phyloP scores from a whole-genome alignment of 2,888 invertebrate species.

The Barypeithes pellucidus region DNA sequence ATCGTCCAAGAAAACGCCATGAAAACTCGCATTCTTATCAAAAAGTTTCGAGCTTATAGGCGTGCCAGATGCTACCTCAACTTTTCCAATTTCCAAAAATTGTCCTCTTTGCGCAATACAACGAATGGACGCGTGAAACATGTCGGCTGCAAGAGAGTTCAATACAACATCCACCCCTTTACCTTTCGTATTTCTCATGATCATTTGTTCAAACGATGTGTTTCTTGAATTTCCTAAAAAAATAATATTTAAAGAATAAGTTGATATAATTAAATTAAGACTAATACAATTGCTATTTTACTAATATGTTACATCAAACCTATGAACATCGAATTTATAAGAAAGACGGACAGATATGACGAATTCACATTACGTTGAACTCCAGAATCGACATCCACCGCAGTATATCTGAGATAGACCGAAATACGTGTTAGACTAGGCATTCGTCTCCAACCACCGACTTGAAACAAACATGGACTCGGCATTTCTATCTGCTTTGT shows the following conservation, averaged over 20 bases:
- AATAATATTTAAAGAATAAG: neutral
- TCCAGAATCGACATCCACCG: too few species aligned
- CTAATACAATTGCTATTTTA: too few species aligned
- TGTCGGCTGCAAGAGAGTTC: constrained; percentile 93
- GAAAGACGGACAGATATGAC: too few species aligned
- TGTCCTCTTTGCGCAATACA: constrained; percentile 77
- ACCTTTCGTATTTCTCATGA: constrained; percentile 86
- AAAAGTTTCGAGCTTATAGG: constrained; percentile 77
- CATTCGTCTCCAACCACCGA: too few species aligned
- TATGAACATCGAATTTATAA: too few species aligned
- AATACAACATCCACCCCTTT: constrained; percentile 92
- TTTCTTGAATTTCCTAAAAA: constrained; percentile 86
- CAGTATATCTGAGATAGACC: too few species aligned
- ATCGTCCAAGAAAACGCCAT: constrained; percentile 81
- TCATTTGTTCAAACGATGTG: constrained; percentile 88
- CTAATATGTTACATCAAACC: too few species aligned
- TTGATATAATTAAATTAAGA: too few species aligned
- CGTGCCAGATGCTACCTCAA: constrained; percentile 81
- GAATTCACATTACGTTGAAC: too few species aligned
- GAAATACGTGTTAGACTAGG: too few species aligned
- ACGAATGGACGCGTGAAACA: constrained; percentile 80
- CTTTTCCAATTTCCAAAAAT: constrained; percentile 91
- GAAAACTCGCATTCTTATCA: constrained; percentile 82
- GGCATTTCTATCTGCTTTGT: too few species aligned
- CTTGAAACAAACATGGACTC: too few species aligned